phyloP scores from a whole-genome alignment of 2,888 invertebrate species.

The Geophilus truncorum region DNA sequence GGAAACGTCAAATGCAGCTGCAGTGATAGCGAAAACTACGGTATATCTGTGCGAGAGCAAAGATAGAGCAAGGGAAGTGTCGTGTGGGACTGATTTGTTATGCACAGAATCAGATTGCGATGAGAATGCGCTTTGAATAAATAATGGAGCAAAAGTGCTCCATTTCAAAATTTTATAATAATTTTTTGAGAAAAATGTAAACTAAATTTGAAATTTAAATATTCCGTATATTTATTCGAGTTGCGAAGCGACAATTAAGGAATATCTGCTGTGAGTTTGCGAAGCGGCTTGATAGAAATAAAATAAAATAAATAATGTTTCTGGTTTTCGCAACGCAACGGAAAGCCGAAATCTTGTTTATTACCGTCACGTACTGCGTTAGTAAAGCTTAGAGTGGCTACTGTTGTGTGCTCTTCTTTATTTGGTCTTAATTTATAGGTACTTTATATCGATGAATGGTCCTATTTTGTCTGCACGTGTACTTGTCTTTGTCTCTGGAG shows the following conservation, averaged over 20 bases:
- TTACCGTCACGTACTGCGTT: background rate
- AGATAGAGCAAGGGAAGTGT: background rate
- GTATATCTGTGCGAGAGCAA: background rate
- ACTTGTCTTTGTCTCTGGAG: background rate
- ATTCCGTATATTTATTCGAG: background rate
- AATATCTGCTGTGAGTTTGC: too few species aligned
- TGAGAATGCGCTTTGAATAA: background rate
- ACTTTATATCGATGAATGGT: slow-evolving; percentile 4
- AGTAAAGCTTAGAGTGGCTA: background rate
- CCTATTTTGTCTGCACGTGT: slow-evolving; percentile 4
- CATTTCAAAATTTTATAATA: background rate
- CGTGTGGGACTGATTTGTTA: background rate
- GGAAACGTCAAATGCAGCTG: background rate
- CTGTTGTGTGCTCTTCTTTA: background rate
- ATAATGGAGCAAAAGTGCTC: background rate
- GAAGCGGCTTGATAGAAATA: too few species aligned
- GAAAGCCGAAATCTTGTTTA: background rate
- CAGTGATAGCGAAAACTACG: background rate
- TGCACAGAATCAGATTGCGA: background rate
- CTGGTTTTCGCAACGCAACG: background rate
- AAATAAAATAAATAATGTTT: background rate
- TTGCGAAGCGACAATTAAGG: too few species aligned
- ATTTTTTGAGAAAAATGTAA: background rate
- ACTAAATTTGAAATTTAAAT: background rate
- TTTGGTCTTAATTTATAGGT: background rate